Evolutionary conservation across 1,140 invertebrate species (phyloP).

Genomic region (Oncopodura yosiiana): DNA sequence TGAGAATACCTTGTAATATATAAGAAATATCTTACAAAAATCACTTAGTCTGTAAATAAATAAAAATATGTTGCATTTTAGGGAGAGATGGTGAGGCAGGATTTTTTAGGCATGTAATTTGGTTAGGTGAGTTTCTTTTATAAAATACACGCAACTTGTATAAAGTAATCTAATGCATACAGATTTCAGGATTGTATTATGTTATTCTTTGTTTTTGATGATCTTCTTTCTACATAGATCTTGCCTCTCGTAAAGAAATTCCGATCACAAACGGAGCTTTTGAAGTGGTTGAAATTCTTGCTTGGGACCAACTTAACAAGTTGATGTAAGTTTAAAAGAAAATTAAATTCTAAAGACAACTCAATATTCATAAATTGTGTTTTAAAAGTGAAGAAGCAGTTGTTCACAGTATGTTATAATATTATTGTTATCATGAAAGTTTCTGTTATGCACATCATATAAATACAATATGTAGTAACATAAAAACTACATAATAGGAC

Average conservation of each 20-base stretch:
- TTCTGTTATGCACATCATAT: not conserved
- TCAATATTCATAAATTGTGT: not conserved
- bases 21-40: constrained; percentile 27
- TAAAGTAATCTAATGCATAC: too few species aligned
- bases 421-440: not conserved
- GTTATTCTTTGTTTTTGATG: too few species aligned
- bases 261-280: constrained; percentile 54
- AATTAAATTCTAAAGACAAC: not conserved
- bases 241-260: constrained; percentile 28
- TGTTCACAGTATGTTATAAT: too few species aligned
- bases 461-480: too few species aligned
- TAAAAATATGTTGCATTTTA: constrained; percentile 42
- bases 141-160: too few species aligned
- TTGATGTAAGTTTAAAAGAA: constrained; percentile 47
- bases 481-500: too few species aligned
- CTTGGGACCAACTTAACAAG: constrained; percentile 54
- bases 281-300: constrained; percentile 56
- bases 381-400: too few species aligned
- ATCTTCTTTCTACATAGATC: too few species aligned
- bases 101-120: constrained; percentile 42
- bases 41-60: constrained; percentile 16
- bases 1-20: constrained; percentile 45
- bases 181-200: too few species aligned
- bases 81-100: constrained; percentile 48
- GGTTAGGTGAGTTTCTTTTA: too few species aligned